Base-by-base conservation (phyloP, 2,888 invertebrate species). In the Orthosia cruda region DNA sequence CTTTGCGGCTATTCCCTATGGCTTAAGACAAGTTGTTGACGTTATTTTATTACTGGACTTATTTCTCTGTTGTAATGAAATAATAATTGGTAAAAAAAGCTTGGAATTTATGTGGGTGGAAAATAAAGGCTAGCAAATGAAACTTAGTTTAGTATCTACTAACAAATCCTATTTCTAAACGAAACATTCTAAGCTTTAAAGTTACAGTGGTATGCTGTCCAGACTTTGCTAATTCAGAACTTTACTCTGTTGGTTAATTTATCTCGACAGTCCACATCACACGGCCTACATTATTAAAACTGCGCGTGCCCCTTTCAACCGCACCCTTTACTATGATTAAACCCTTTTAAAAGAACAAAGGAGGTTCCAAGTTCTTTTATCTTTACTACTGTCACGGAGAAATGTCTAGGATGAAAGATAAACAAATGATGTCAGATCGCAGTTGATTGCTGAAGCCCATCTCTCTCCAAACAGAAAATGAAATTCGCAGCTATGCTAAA, bases 271-370 rank as follows among this genome's bases (percentile, higher is more conserved):
- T 62, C 26, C 69, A 64, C 64, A 70, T 77, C 62, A 75, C 67
- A 67, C 61, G 65, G 45, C 55, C 58, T 45, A 40, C 75, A 65
- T 84, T 82, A n/a, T n/a, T n/a, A 76, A 75, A 79, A 79, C 72
- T 45, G 54, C 59, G 65, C 68, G 72, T 71, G 57, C 67, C 71
- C 80, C 70, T 83, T 82, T n/a, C 73, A 80, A 66, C 74, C 67
- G 63, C 76, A 70, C 49, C 55, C 66, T 77, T 77, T 79, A 80
- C 65, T 71, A 74, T 84, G 80, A 87, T 85, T 84, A 87, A 86
- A 81, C 83, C 85, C 86, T 84, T 87, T 88, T 74, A 68, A 49
- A 71, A 70, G 74, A 77, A 89, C 87, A 89, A 84, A 87, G 81
- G 76, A 63, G 66, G 63, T 69, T 77, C 76, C 78, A 80, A 78